Conservation (phyloP, 2,888 invertebrate genomes). For the Patella pellucida region DNA sequence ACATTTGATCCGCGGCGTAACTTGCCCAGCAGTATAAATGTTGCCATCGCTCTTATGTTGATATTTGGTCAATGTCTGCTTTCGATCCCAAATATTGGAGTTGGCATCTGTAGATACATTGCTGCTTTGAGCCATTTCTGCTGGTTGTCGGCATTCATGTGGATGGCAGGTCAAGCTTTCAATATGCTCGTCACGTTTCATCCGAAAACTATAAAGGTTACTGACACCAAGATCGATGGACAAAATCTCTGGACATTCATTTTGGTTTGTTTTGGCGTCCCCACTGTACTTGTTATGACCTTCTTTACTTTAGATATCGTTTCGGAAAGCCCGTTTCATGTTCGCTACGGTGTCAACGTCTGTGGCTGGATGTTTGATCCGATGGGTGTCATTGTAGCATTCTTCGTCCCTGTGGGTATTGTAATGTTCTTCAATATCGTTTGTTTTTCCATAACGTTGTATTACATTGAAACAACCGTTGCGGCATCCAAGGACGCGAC, state of each 20-base stretch:
- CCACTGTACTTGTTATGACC: not conserved
- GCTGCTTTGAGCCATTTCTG: conserved; percentile 23
- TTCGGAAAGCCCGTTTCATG: not conserved
- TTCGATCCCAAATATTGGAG: not conserved
- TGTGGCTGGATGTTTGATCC: conserved; percentile 18
- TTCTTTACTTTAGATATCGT: not conserved
- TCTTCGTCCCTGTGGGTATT: conserved; percentile 27
- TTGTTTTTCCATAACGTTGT: conserved; percentile 31
- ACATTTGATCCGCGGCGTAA: conserved; percentile 15
- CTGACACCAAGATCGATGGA: too few relatives aligned
- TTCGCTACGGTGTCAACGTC: conserved; percentile 16
- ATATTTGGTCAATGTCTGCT: conserved; percentile 24
- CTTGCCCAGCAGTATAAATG: conserved; percentile 23
- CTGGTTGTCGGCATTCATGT: conserved; percentile 29
- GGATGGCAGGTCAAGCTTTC: conserved; percentile 28
- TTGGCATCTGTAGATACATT: conserved; percentile 10
- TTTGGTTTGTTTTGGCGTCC: not conserved
- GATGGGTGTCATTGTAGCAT: conserved; percentile 6
- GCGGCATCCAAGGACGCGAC: not conserved
- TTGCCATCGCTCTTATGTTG: conserved; percentile 20
- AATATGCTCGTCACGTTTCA: conserved; percentile 24
- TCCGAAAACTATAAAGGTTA: not conserved
- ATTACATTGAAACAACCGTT: not conserved
- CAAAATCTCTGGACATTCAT: not conserved
- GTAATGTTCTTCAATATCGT: conserved; percentile 29